Evolutionary conservation across 2,888 invertebrate species (phyloP), one percentile per base, ranked within the genome.

Genomic region (Coenonympha glycerion): DNA sequence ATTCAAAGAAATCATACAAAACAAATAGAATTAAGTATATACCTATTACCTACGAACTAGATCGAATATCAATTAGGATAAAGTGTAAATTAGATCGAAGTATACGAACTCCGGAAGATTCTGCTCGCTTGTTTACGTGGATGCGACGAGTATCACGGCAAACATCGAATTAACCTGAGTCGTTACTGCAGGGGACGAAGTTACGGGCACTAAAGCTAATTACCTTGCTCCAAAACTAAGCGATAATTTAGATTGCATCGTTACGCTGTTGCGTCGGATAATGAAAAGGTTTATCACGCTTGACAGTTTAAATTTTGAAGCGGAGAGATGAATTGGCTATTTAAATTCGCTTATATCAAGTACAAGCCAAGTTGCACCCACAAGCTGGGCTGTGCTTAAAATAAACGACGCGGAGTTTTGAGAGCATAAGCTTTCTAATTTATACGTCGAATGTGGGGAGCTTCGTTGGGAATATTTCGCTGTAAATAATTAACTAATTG

Each of bases 141-240:
- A 30, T 30, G 11, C 28, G 11, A n/a, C n/a, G n/a, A n/a, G n/a
- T n/a, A 30, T 13, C 19, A 41, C 30, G 18, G 6, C 6, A 41
- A 41, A 41, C 28, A 41, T 41, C 30, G 19, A 28, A 41, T 30
- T 41, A n/a, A 41, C 19, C 65, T 58, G 64, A 69, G 69, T 67
- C 71, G 70, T 74, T 71, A 69, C 68, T 21, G 48, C 52, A 56
- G 59, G 68, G 65, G 65, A 61, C 63, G 58, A 58, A 70, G 68
- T 74, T 67, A 76, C 68, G 62, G 68, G 67, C 71, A 76, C 73
- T 73, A 73, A 72, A 78, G 66, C 71, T 77, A 79, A 81, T 81
- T 80, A 79, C 73, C 67, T 70, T 72, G 73, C 71, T 68, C 66
- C 68, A 68, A 71, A 78, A 78, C 77, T 79, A 73, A 73, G 75